These are phyloP conservation scores for Axis porcinus DNA, from an alignment of 2,113 vertebrate genomes.

Conservation along the genomic window DNA sequence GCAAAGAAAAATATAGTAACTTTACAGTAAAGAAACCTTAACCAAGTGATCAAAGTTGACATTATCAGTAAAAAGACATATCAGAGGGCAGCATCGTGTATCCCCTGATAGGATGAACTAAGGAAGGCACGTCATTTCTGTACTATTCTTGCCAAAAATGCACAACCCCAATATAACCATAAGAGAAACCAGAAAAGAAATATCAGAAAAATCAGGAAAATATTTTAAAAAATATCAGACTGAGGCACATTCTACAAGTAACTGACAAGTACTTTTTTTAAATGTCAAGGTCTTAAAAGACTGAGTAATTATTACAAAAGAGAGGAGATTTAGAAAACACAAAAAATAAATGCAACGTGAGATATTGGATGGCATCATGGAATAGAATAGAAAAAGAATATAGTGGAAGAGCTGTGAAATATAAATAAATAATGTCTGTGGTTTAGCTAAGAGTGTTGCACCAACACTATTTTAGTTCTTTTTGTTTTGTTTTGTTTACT, in stretches of 20 bases:
- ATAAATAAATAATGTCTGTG: background rate
- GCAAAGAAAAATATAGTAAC: background rate
- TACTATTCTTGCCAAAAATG: background rate
- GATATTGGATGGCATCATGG: too few relatives aligned
- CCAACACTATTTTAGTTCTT: background rate
- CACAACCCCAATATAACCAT: background rate
- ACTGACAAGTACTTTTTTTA: background rate
- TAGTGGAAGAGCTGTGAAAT: background rate
- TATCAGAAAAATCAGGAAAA: background rate
- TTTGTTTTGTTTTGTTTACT: background rate
- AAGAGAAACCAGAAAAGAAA: background rate
- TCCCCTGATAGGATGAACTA: background rate
- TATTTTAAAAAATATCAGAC: background rate
- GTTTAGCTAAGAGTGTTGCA: background rate
- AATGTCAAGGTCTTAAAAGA: background rate
- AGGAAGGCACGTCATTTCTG: background rate
- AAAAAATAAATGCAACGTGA: background rate
- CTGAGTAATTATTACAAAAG: background rate
- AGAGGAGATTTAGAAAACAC: background rate
- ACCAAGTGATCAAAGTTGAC: background rate
- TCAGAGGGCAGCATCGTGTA: background rate
- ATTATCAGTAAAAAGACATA: background rate
- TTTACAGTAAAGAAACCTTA: background rate
- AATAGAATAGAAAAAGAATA: background rate
- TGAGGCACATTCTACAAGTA: background rate